These are phyloP conservation scores for Pomatostomus ruficeps DNA, from an alignment of 2,113 vertebrate species.

Conservation along the genomic window DNA sequence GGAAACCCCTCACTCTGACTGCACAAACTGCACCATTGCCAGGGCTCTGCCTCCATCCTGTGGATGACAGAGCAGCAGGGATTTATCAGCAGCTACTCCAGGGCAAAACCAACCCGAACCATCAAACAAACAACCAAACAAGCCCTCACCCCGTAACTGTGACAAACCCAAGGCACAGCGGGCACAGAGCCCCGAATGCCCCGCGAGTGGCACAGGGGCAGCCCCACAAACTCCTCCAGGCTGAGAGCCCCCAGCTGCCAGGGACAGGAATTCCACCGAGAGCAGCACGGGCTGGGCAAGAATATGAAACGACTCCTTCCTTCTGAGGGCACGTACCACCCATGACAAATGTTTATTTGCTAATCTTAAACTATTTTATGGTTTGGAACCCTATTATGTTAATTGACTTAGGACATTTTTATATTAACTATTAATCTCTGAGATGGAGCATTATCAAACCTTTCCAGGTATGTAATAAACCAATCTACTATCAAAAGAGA, in stretches of 20 bases:
- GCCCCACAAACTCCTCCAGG: not conserved
- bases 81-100: not conserved
- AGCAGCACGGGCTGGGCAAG: too few species aligned
- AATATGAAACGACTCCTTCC: not conserved
- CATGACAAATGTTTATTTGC: not conserved
- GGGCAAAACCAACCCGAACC: not conserved
- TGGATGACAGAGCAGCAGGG: accelerated
- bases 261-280: too few species aligned
- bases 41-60: not conserved
- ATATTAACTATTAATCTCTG: not conserved
- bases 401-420: not conserved
- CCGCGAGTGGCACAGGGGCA: not conserved
- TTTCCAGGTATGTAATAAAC: not conserved
- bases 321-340: not conserved
- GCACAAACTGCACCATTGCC: not conserved
- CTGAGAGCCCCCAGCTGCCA: not conserved
- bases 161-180: not conserved
- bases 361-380: not conserved
- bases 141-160: not conserved
- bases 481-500: not conserved
- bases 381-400: not conserved
- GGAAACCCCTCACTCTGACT: not conserved
- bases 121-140: too few species aligned
- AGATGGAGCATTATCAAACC: not conserved
- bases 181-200: not conserved